These are phyloP conservation scores for Ooceraea biroi DNA, from an alignment of 1,140 invertebrate genomes.

Conservation along the genomic window DNA sequence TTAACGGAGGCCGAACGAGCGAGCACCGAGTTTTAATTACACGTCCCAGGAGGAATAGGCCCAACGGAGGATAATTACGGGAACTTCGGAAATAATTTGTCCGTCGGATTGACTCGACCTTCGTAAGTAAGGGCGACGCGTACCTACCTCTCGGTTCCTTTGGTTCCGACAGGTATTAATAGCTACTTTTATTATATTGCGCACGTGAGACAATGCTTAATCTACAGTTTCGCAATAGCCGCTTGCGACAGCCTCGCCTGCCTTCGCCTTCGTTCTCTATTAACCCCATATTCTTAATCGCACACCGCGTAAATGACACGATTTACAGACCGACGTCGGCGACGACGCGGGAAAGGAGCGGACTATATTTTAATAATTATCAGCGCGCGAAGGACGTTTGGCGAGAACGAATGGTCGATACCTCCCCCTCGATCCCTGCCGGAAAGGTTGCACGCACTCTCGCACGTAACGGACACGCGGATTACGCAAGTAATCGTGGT, in stretches of 20 bases:
- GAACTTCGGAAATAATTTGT: not conserved
- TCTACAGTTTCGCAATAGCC: constrained; percentile 32
- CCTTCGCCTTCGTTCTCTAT: constrained; percentile 30
- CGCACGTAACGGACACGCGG: constrained; percentile 34
- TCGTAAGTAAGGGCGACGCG: not conserved
- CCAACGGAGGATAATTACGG: no score
- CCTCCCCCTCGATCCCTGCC: constrained; percentile 32
- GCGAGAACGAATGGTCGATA: not conserved
- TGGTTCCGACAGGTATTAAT: constrained; percentile 13
- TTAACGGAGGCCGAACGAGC: not conserved
- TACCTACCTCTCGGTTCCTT: not conserved
- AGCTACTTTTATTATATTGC: constrained; percentile 24
- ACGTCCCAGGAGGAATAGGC: not conserved
- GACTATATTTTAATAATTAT: constrained; percentile 59
- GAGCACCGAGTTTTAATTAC: not conserved
- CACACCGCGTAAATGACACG: constrained; percentile 35
- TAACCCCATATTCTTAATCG: constrained; percentile 40
- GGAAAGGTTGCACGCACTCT: constrained; percentile 56
- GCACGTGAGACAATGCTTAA: constrained; percentile 39
- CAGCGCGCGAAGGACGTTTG: constrained; percentile 47
- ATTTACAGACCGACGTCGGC: constrained; percentile 28
- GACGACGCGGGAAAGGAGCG: not conserved
- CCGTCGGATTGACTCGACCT: not conserved
- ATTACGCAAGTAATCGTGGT: constrained; percentile 50
- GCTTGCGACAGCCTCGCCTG: constrained; percentile 34